A percentile compares a stretch with the other conserved stretches of the same genome.
These are phyloP conservation scores for Pygoscelis adeliae DNA, from an alignment of 2,113 vertebrate genomes.

Conservation along the genomic window DNA sequence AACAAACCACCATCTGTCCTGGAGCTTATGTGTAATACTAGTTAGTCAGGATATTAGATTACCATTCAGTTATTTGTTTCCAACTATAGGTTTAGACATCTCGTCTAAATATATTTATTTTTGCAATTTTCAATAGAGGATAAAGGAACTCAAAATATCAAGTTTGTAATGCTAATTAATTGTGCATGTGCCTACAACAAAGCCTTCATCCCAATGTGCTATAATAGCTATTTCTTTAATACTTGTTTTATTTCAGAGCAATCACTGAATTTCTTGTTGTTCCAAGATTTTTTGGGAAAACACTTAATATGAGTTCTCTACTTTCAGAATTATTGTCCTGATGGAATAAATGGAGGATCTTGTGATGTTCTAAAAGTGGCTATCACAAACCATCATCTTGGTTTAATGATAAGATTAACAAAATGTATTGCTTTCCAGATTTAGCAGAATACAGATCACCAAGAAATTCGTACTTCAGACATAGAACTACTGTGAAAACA, in stretches of 20 bases:
- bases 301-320: not conserved
- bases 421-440: not conserved
- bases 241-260: not conserved
- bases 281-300: not conserved
- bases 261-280: not conserved
- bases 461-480: not conserved
- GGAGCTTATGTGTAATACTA: not conserved
- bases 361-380: not conserved
- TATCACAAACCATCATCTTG: not conserved
- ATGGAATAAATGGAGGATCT: not conserved
- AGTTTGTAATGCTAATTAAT: not conserved
- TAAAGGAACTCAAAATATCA: not conserved
- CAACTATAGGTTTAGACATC: not conserved
- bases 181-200: not conserved
- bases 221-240: not conserved
- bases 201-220: not conserved
- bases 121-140: not conserved
- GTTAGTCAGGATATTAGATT: not conserved
- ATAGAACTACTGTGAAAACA: not conserved
- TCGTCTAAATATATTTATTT: not conserved
- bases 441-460: not conserved
- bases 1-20: not conserved
- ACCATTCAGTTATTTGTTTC: not conserved
- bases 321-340: not conserved
- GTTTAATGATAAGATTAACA: not conserved